phyloP scores from a whole-genome alignment of 2,113 vertebrate species.

The Mystacornis crossleyi region DNA sequence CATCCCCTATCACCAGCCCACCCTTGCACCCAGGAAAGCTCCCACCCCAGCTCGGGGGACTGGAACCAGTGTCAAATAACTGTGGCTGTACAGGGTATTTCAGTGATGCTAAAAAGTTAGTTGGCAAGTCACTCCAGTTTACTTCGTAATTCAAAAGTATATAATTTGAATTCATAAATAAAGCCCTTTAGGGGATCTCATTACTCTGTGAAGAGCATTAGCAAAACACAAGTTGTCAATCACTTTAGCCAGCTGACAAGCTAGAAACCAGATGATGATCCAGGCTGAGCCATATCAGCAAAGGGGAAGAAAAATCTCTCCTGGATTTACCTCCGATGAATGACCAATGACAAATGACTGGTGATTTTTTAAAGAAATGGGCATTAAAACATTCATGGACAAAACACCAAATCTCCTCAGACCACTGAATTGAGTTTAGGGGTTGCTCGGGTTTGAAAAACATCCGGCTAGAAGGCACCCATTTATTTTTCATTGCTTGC shows the following conservation, averaged over 20 bases:
- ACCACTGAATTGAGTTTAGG: background rate
- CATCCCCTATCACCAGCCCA: background rate
- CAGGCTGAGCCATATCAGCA: background rate
- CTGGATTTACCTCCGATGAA: background rate
- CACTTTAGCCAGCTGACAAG: background rate
- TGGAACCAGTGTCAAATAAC: background rate
- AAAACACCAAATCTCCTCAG: background rate
- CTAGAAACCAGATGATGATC: background rate
- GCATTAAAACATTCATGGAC: background rate
- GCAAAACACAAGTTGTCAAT: conserved; percentile 14
- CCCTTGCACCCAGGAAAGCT: background rate
- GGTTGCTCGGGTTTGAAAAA: background rate
- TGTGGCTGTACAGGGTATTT: background rate
- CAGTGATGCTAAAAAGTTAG: background rate
- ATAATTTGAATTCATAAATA: conserved; percentile 53
- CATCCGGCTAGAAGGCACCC: background rate
- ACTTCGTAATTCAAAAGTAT: conserved; percentile 21
- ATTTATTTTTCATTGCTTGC: conserved; percentile 5
- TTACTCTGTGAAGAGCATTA: conserved; percentile 37
- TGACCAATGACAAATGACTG: rapidly evolving
- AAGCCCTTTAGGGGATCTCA: conserved; percentile 27
- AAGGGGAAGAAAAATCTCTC: background rate
- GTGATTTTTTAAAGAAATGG: background rate
- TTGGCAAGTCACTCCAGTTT: conserved; percentile 23
- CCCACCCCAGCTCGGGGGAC: rapidly evolving